These are phyloP conservation scores for Tryphoninae sp. DNA, from an alignment of 2,888 invertebrate species.

Conservation along the genomic window DNA sequence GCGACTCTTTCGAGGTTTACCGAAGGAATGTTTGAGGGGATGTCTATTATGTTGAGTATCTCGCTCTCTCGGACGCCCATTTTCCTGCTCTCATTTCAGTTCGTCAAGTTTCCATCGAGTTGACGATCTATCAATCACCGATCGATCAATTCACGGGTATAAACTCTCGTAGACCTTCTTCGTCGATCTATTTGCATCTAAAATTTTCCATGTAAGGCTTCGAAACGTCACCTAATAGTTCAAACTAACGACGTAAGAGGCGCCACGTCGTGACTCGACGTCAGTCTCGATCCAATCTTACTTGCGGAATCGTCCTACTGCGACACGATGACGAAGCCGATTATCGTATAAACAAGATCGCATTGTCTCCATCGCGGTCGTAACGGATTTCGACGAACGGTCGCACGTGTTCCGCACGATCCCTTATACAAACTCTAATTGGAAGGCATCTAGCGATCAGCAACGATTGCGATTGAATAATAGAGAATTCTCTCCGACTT, in stretches of 20 bases:
- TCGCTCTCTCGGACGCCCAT: background rate
- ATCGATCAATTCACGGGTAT: constrained; percentile 20
- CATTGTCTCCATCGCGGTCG: background rate
- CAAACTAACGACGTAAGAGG: background rate
- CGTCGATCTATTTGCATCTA: constrained; percentile 4
- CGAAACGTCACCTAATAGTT: background rate
- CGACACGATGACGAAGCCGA: background rate
- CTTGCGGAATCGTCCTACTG: background rate
- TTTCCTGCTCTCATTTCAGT: background rate
- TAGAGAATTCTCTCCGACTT: background rate
- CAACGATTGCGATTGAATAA: constrained; percentile 9
- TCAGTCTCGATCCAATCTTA: background rate
- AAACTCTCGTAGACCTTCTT: background rate
- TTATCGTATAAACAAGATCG: background rate
- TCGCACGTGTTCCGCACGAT: background rate
- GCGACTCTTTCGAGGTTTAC: constrained; percentile 34
- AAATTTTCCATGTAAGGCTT: constrained; percentile 3
- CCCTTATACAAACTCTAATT: constrained; percentile 1
- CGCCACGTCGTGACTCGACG: background rate
- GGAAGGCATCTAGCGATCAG: background rate
- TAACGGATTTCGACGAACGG: background rate
- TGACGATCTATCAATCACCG: constrained; percentile 17
- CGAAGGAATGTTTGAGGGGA: constrained; percentile 49
- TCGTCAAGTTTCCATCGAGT: background rate
- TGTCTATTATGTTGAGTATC: background rate